phyloP scores from a whole-genome alignment of 2,113 vertebrate species.

The Eclectus roratus region DNA sequence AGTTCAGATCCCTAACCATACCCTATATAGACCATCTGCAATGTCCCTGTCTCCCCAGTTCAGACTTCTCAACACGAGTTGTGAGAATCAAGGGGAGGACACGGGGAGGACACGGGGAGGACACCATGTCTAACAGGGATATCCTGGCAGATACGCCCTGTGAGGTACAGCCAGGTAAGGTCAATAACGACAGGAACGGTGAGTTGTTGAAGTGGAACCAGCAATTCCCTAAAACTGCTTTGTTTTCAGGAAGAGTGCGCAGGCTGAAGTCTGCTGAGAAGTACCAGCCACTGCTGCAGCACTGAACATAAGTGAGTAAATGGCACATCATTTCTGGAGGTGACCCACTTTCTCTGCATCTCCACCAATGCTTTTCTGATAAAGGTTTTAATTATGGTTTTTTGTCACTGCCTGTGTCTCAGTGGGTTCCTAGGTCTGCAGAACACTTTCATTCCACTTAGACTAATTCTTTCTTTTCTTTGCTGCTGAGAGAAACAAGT shows the following conservation, averaged over 20 bases:
- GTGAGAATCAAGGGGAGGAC: background rate
- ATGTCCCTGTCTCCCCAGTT: background rate
- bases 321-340: background rate
- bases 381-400: background rate
- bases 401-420: background rate
- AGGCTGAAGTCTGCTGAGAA: background rate
- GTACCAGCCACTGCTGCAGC: background rate
- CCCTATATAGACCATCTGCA: background rate
- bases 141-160: background rate
- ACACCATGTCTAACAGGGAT: rapidly evolving
- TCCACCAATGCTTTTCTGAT: background rate
- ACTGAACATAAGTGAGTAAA: background rate
- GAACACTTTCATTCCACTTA: background rate
- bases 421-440: background rate
- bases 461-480: background rate
- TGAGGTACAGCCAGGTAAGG: background rate
- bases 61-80: rapidly evolving
- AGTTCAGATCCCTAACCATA: background rate
- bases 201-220: background rate
- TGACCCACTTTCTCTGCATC: background rate
- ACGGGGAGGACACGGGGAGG: rapidly evolving
- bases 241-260: background rate
- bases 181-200: background rate
- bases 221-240: background rate
- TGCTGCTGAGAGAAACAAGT: background rate